Base-by-base conservation (phyloP, 1,140 invertebrate genomes). In the Sycophaga agraensis region DNA sequence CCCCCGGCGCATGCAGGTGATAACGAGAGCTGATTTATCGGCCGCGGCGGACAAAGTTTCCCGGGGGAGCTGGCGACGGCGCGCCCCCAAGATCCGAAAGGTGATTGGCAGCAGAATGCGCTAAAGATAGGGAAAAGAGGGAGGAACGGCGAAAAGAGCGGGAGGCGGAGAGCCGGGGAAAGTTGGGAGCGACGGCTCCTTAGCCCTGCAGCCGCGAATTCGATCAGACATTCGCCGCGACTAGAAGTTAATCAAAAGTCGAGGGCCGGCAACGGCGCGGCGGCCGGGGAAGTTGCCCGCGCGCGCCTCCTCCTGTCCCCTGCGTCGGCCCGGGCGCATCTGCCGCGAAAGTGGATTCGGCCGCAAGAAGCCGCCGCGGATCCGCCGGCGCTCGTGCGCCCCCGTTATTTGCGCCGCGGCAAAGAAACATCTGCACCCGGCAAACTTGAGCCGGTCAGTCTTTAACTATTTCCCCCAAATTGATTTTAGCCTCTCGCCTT, bases 191-290 rank as follows among this genome's bases (percentile, higher is more conserved):
- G 24, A 31, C 28, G 11, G 28, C 11, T 31, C 28, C 28, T 31
- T 11, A n/a, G n/a, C n/a, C n/a, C n/a, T n/a, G 48, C 4, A 67
- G 67, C 56, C 63, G 54, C 24, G 54, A 67, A 69, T 65, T 71
- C 66, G 66, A 65, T 69, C 67, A 64, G 70, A 74, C 70, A 66
- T 63, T 68, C 63, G 59, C 57, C 62, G 59, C 64, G 67, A 67
- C 68, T 72, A 66, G 69, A 63, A 73, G 70, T 76, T 76, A 74
- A 76, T 76, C 73, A 75, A 76, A 73, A 75, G 70, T 74, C 67
- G 63, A 65, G 68, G 54, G 21, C 14, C 16, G 11, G 28, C n/a
- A 31, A 31, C 28, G 5, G 28, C 4, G 28, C 28, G 4, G 28
- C 28, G 28, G n/a, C n/a, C n/a, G n/a, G n/a, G n/a, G n/a, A n/a